A percentile compares a stretch with the other conserved stretches of the same genome.
Evolutionary conservation across 30 jellyfish, hydroid and myxozoan genomes (phyloP).

Genomic region (Hydractinia echinata): DNA sequence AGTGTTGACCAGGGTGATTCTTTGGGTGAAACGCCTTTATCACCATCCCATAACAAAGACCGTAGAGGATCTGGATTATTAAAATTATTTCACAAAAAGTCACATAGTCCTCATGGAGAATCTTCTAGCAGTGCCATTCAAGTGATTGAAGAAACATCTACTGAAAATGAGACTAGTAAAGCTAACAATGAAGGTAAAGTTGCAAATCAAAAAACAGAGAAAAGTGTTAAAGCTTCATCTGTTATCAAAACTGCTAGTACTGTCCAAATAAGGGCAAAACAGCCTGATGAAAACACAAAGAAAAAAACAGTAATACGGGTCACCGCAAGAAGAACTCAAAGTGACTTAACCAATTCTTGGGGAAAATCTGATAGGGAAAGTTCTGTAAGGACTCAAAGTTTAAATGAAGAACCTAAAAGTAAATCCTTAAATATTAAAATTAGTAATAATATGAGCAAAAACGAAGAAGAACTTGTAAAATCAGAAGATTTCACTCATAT

Average conservation of each 20-base stretch:
- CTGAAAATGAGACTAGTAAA: background rate
- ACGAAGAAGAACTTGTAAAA: background rate
- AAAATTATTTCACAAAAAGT: constrained; percentile 19
- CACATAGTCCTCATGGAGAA: background rate
- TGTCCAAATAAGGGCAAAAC: background rate
- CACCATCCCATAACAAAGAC: constrained; percentile 18
- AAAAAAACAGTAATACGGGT: background rate
- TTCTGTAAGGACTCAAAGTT: background rate
- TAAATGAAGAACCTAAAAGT: background rate
- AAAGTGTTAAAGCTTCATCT: background rate
- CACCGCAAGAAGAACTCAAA: background rate
- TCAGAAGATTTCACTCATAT: background rate
- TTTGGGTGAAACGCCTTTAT: background rate
- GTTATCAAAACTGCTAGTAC: background rate
- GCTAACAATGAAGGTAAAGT: background rate
- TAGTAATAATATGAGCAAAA: background rate
- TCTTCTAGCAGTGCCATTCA: background rate
- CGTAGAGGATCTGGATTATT: constrained; percentile 18
- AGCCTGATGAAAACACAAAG: background rate
- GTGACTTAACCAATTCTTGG: background rate
- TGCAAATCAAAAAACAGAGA: too few relatives aligned
- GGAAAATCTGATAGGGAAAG: background rate
- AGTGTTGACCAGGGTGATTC: background rate
- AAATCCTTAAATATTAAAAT: background rate
- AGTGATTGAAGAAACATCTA: background rate